Evolutionary conservation across 2,797 vertebrate genomes (phyloP).

Genomic region (Squalus acanthias): DNA sequence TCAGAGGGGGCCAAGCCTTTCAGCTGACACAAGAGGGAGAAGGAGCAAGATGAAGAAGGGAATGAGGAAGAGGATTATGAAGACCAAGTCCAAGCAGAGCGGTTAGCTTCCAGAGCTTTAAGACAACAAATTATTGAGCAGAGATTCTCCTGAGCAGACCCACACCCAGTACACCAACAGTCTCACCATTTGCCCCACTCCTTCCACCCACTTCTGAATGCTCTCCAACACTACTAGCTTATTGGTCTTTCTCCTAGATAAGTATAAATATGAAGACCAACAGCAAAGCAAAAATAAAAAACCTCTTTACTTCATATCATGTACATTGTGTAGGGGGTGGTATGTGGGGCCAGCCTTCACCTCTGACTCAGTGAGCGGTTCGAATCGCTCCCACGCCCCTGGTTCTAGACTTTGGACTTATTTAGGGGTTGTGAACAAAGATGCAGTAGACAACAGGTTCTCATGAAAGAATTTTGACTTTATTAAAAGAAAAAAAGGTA

Average conservation of each 20-base stretch:
- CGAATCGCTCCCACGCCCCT: no score
- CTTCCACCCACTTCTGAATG: background rate
- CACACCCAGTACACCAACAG: background rate
- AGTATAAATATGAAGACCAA: background rate
- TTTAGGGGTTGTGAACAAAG: no score
- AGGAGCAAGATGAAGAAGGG: no score
- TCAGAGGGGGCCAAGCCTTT: no score
- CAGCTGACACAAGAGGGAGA: no score
- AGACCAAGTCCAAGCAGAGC: background rate
- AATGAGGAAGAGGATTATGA: no score
- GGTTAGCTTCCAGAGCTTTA: background rate
- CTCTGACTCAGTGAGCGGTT: no score
- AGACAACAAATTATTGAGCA: background rate
- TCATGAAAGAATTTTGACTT: no score
- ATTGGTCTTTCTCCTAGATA: background rate
- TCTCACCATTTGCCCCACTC: background rate
- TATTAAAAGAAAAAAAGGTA: no score
- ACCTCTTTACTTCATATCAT: background rate
- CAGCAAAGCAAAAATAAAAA: background rate
- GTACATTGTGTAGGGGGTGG: background rate
- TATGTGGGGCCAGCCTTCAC: no score
- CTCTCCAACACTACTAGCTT: background rate
- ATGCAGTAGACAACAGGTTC: no score
- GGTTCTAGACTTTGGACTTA: no score
- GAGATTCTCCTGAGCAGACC: background rate